phyloP scores from a whole-genome alignment of 2,888 invertebrate genomes.

The Dynastes tityus region DNA sequence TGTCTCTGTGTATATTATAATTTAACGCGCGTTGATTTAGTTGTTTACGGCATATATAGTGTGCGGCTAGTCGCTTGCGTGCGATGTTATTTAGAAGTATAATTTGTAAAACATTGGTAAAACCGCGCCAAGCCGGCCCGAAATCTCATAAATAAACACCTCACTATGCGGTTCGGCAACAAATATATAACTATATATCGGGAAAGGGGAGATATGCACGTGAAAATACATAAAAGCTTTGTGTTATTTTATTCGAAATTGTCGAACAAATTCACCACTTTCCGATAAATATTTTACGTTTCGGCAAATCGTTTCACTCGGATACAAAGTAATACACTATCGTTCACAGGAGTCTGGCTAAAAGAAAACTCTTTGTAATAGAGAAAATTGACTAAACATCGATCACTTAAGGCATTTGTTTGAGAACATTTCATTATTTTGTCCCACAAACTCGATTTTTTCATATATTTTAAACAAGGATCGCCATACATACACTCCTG shows the following conservation, averaged over 20 bases:
- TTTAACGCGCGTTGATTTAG: slow-evolving; percentile 17
- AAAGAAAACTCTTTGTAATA: too few species aligned
- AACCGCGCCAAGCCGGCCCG: slow-evolving; percentile 1
- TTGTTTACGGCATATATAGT: background rate
- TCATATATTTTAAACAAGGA: too few species aligned
- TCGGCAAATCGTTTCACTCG: background rate
- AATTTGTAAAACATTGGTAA: slow-evolving; percentile 14
- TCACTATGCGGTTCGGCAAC: background rate
- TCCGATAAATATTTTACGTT: slow-evolving; percentile 3
- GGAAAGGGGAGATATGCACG: too few species aligned
- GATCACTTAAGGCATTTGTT: too few species aligned
- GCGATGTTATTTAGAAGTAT: slow-evolving; percentile 6
- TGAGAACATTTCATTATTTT: too few species aligned
- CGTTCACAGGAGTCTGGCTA: too few species aligned
- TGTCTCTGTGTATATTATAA: background rate
- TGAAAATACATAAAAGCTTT: background rate
- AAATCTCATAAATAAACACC: slow-evolving; percentile 21
- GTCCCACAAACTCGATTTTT: too few species aligned
- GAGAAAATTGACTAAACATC: too few species aligned
- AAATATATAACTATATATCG: background rate
- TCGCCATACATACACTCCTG: too few species aligned
- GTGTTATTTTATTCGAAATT: slow-evolving; percentile 6
- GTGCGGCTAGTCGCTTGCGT: background rate
- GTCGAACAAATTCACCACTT: background rate
- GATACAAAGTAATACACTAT: too few species aligned